Evolutionary conservation across 2,888 invertebrate species (phyloP).

Genomic region (Nomada fucata): DNA sequence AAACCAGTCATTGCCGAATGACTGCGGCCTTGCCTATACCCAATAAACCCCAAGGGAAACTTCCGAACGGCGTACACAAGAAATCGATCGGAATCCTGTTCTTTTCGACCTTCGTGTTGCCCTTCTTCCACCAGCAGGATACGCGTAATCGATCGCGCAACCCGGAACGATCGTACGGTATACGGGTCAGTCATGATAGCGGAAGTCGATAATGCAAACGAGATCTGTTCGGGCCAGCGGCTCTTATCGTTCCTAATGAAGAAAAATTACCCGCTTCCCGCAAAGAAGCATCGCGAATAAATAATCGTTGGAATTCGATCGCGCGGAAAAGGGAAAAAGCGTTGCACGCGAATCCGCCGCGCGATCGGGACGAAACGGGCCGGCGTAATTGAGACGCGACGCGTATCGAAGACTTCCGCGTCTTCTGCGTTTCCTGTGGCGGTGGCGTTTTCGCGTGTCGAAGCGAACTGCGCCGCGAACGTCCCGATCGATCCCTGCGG

Average conservation of each 20-base stretch:
- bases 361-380: constrained; percentile 47
- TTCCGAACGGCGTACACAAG: too few species aligned
- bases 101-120: too few species aligned
- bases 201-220: constrained; percentile 58
- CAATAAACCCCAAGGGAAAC: too few species aligned
- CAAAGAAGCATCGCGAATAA: constrained; percentile 40
- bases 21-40: too few species aligned
- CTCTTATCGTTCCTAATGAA: constrained; percentile 54
- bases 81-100: too few species aligned
- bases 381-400: constrained; percentile 59
- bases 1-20: too few species aligned
- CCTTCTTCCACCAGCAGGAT: constrained; percentile 28
- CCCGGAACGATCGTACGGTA: constrained; percentile 1
- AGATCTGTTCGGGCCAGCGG: constrained; percentile 36
- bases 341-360: constrained; percentile 48
- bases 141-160: constrained; percentile 42
- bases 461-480: neutral
- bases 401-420: constrained; percentile 41
- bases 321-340: constrained; percentile 11
- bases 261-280: constrained; percentile 44
- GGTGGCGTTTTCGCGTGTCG: neutral
- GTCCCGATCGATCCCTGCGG: constrained; percentile 41
- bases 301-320: constrained; percentile 54
- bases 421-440: constrained; percentile 9
- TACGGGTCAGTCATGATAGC: constrained; percentile 34